phyloP scores from a whole-genome alignment of 2,113 vertebrate genomes.

The Festucalex cinctus region DNA sequence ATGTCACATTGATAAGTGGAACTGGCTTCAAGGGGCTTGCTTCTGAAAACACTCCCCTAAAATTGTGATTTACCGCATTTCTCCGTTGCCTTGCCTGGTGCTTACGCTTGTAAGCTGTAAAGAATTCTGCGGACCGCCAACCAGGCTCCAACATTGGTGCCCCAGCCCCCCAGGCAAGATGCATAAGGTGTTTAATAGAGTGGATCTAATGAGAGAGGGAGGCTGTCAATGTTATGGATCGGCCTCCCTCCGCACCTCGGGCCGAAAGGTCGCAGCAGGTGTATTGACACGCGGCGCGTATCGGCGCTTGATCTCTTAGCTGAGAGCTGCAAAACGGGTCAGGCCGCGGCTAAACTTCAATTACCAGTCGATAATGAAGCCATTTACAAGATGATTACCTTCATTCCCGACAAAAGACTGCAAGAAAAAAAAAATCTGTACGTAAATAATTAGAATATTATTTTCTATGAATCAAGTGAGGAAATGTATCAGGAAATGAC shows the following conservation, averaged over 20 bases:
- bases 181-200: slow-evolving; percentile 65
- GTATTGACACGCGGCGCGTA: slow-evolving; percentile 52
- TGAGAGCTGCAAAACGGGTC: slow-evolving; percentile 39
- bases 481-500: slow-evolving; percentile 5
- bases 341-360: slow-evolving; percentile 47
- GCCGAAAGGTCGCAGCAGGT: slow-evolving; percentile 56
- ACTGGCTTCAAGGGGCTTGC: neutral
- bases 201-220: slow-evolving; percentile 63
- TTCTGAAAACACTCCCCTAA: neutral
- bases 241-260: slow-evolving; percentile 24
- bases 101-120: neutral
- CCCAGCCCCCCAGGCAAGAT: slow-evolving; percentile 50
- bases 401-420: neutral
- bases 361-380: slow-evolving; percentile 42
- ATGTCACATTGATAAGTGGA: neutral
- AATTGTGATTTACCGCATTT: neutral
- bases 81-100: slow-evolving; percentile 3
- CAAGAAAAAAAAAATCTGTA: neutral
- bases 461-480: slow-evolving; percentile 12
- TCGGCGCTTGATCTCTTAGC: slow-evolving; percentile 53
- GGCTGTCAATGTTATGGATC: slow-evolving; percentile 56
- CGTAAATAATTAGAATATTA: neutral
- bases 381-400: slow-evolving; percentile 31
- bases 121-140: slow-evolving; percentile 29
- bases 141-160: slow-evolving; percentile 31